Evolutionary conservation across 1,140 invertebrate genomes (phyloP), one percentile per base, ranked within the genome.

Genomic region (Bombus consobrinus): DNA sequence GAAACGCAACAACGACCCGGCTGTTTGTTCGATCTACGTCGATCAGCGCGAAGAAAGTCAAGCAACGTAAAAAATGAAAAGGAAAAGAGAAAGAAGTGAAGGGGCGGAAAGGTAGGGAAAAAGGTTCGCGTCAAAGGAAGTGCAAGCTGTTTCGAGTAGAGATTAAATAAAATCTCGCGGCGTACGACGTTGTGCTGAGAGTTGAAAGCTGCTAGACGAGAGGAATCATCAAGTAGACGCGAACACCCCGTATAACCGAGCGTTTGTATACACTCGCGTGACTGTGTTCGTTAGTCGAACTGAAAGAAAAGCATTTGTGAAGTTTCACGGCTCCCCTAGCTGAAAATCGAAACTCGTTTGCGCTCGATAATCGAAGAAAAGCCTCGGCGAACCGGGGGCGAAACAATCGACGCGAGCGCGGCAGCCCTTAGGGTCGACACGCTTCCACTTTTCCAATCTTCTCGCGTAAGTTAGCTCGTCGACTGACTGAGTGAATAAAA

Each of bases 321-420:
- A 89, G 88, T 89, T 89, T 89, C 88, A 86, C 84, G 53, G 87
- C 80, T 77, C 59, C 85, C 87, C 77, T 64, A 43, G 43, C 74
- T 83, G 81, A 90, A 90, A 91, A 91, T 89, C 89, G 88, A 91
- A 90, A 91, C 90, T 89, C 86, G 87, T 89, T 91, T 89, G 77
- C 88, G 90, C 79, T 79, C 89, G 79, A 90, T 89, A 86, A 89
- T 89, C 83, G 88, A 89, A 85, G 81, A 59, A 81, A 68, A 69
- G 53, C 47, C 39, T 68, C 43, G 62, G 85, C 69, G 69, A 86
- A 77, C 66, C 68, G n/a, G 15, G 22, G 34, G 39, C 57, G 69
- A 73, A 64, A 82, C 69, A 74, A 82, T 82, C 71, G 79, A 15
- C 64, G 64, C 64, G 66, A 72, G 18, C 37, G 68, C 28, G 47